These are phyloP conservation scores for Oncorhynchus tshawytscha DNA, from an alignment of 2,113 vertebrate genomes.

Conservation along the genomic window DNA sequence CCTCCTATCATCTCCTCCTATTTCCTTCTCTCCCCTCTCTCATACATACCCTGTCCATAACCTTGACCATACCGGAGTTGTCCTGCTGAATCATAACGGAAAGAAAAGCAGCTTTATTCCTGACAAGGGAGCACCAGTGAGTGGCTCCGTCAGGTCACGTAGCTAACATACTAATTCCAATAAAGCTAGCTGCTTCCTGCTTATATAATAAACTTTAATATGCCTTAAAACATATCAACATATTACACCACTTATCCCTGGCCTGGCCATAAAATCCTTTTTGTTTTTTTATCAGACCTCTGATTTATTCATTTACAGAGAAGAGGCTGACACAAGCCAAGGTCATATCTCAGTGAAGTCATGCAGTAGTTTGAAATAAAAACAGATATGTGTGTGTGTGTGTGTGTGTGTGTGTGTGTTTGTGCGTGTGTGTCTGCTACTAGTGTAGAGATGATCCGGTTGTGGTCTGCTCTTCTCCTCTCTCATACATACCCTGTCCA, in stretches of 20 bases:
- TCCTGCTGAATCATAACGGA: constrained; percentile 52
- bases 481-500: constrained; percentile 17
- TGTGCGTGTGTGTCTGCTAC: neutral
- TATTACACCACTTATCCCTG: too few relatives aligned
- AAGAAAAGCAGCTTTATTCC: constrained; percentile 47
- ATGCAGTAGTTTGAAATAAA: neutral
- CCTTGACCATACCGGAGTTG: constrained; percentile 37
- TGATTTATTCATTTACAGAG: constrained; percentile 22
- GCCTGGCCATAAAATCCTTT: neutral
- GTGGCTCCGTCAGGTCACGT: too few relatives aligned
- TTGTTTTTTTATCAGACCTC: neutral
- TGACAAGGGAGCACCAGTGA: neutral
- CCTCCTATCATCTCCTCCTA: neutral
- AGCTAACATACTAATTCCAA: too few relatives aligned
- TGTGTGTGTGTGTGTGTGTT: neutral
- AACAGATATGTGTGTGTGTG: neutral
- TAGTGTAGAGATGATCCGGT: neutral
- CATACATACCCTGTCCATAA: neutral
- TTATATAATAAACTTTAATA: too few relatives aligned
- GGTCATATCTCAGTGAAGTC: neutral
- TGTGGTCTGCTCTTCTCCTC: neutral
- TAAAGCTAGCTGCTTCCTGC: too few relatives aligned
- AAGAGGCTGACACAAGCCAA: constrained; percentile 34
- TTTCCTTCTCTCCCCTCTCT: neutral
- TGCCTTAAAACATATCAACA: too few relatives aligned